Base-by-base conservation (phyloP, 1,140 invertebrate genomes). In the Danaus plexippus region DNA sequence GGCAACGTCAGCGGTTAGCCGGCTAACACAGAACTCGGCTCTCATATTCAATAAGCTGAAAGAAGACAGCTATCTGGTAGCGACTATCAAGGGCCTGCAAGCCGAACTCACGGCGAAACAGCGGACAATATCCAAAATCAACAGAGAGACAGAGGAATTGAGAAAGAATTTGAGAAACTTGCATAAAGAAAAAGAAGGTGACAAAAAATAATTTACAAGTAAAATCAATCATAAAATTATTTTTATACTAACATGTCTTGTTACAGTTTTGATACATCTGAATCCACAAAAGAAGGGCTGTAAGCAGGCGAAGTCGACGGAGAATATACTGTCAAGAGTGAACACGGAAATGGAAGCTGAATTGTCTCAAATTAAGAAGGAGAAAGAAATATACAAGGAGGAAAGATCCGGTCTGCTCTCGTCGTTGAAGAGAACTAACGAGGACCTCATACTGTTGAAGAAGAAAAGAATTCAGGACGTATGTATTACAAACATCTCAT, bases 51-150 rank as follows among this genome's bases (percentile, higher is more conserved):
- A 88, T 71, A 81, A 85, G 66, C 74, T 89, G 3, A 93, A 93
- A 75, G 92, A 94, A 66, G 93, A 95, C 59, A 88, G 91, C 5
- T 92, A 95, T 82, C 80, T 95, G 9, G 75, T 94, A 10, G 93
- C 93, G 0, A 94, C 93, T 0, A 93, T 95, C 69, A 89, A 94
- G 50, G 93, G 93, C 1, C 81, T 95, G 60, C 92, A 94, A 71
- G 73, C 91, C 0, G 94, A 95, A 72, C 63, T 94, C 43, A 87
- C 89, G 8, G 90, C 90, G 41, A 94, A 94, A 69, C 93, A 94
- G 55, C 92, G 93, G 61, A 88, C 89, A 1, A 88, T 94, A 43
- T 77, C 86, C 15, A 92, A 92, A 56, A 75, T 94, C 1, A 92
- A 90, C 9, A 91, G 91, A 56, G 93, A 95, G 64, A 85, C 92